Conservation (phyloP, 2,888 invertebrate species). For the Lochmaea crataegi region DNA sequence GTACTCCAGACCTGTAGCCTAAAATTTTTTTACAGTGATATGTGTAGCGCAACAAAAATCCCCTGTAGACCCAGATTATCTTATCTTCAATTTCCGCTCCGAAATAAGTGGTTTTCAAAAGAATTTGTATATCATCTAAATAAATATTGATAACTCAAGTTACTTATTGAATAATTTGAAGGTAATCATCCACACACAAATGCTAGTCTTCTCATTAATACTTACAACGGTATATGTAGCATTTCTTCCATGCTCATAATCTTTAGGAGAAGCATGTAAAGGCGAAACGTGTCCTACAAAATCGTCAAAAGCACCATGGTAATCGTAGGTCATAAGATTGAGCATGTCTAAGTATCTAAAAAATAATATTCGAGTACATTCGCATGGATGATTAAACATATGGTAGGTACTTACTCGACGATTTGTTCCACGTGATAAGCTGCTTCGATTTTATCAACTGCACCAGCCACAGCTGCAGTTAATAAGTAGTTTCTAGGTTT, state of each 20-base stretch:
- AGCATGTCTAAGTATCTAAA: constrained; percentile 63
- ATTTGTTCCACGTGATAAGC: no score
- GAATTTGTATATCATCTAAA: no score
- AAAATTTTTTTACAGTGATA: constrained; percentile 11
- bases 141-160: no score
- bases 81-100: no score
- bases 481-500: constrained; percentile 51
- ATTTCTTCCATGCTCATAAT: constrained; percentile 53
- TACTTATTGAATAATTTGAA: no score
- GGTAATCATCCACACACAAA: no score
- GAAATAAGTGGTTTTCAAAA: no score
- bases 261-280: constrained; percentile 67
- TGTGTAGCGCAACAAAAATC: not conserved
- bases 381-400: no score
- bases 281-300: constrained; percentile 75
- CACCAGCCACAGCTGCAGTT: constrained; percentile 56
- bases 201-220: not conserved
- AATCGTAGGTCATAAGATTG: constrained; percentile 66
- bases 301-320: constrained; percentile 75
- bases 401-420: no score
- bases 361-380: no score
- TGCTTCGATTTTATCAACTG: constrained; percentile 49
- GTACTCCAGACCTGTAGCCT: constrained; percentile 66
- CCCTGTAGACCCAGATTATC: no score
- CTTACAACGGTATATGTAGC: constrained; percentile 48